Base-by-base conservation (phyloP, 2,888 invertebrate species). In the Drosophila ezoana region DNA sequence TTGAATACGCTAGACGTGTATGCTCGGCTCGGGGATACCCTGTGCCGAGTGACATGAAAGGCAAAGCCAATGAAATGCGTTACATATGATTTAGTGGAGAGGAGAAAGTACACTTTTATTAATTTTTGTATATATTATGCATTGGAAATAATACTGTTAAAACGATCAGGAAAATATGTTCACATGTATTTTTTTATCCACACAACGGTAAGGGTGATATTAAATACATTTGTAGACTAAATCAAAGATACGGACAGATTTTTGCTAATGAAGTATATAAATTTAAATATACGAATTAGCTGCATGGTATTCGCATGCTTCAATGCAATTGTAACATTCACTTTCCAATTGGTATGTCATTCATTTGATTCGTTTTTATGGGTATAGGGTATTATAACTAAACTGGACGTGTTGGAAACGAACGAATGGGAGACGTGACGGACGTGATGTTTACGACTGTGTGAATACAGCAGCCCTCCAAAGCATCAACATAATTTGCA, bases 371-470 rank as follows among this genome's bases (percentile, higher is more conserved):
- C 2, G 20, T 14, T 49, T 41, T n/a, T 13, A 37, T 40, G 54
- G 10, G 13, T 41, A 28, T 13, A 53, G 65, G 48, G 38, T 69
- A 51, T 51, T 14, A 13, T 38, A 65, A 48, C 49, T 49, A 33
- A 38, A 32, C 58, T 64, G 47, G 23, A 37, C 32, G 59, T 66
- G 60, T 43, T 62, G 64, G 68, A 49, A 70, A 64, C 67, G 69
- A 72, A 73, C 60, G 65, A 71, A 68, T 63, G 71, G 48, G 62
- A 65, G 53, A 87, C 88, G 87, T 89, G 89, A 76, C 79, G 66
- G 71, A 81, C 87, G 84, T 86, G 87, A 80, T 88, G 73, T 88
- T 88, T 88, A 80, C 76, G 68, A 53, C 48, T 32, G 38, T 59
- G 10, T 18, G 47, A 62, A 56, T 47, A 28, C 68, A 37, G 43